A percentile compares a stretch with the other conserved stretches of the same genome.
phyloP scores from a whole-genome alignment of 1,140 invertebrate genomes.

The Drosophila willistoni region DNA sequence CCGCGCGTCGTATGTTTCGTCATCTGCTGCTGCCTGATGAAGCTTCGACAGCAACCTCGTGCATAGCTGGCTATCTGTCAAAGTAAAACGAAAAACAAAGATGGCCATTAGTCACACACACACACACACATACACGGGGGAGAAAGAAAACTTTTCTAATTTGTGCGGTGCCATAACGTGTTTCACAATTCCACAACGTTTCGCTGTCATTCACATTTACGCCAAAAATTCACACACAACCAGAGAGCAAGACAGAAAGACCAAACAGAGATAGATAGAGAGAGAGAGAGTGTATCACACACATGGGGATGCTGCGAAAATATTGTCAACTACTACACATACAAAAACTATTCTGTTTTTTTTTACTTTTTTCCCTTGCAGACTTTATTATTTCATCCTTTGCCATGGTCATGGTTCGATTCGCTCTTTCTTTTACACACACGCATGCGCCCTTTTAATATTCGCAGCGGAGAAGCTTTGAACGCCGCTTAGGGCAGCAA shows the following conservation, averaged over 20 bases:
- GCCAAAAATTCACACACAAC: conserved; percentile 15
- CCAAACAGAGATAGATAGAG: not conserved
- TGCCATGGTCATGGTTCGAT: conserved; percentile 80
- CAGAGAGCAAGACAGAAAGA: conserved; percentile 14
- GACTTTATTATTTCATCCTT: conserved; percentile 71
- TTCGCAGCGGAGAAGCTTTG: not conserved
- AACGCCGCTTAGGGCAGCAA: not conserved
- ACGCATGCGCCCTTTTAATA: not conserved
- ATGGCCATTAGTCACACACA: conserved; percentile 28
- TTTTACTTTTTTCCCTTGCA: conserved; percentile 32
- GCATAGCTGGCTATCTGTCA: conserved; percentile 40
- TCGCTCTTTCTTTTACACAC: conserved; percentile 1
- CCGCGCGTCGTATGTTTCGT: conserved; percentile 28
- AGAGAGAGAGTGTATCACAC: conserved; percentile 29
- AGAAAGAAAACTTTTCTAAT: conserved; percentile 30
- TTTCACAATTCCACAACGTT: conserved; percentile 42
- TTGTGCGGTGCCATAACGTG: conserved; percentile 17
- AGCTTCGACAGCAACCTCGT: conserved; percentile 36
- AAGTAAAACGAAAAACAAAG: conserved; percentile 31
- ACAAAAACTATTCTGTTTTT: conserved; percentile 23
- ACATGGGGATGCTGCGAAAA: conserved; percentile 45
- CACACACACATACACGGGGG: not conserved
- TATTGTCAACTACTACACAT: conserved; percentile 26
- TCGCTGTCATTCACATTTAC: conserved; percentile 59
- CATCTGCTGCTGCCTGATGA: conserved; percentile 48